Evolutionary conservation across 2,797 vertebrate genomes (phyloP).

Genomic region (Hoplostethus mediterraneus): DNA sequence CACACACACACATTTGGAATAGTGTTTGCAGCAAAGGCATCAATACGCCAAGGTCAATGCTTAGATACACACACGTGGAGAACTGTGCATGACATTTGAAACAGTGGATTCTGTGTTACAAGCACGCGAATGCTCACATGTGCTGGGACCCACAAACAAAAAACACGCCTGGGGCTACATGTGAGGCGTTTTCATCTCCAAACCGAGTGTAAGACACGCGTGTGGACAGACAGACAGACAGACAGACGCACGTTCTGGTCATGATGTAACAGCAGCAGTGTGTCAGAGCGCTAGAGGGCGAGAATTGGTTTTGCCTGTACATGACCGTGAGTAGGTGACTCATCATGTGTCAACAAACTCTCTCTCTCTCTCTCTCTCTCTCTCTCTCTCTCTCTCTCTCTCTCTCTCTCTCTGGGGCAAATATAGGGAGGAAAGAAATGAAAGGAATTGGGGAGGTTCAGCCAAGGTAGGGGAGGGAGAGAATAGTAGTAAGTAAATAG

Average conservation of each 20-base stretch:
- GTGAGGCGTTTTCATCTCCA: background rate
- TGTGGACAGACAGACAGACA: constrained; percentile 17
- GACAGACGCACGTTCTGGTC: background rate
- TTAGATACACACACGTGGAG: background rate
- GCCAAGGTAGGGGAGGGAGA: constrained; percentile 10
- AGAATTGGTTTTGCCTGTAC: constrained; percentile 59
- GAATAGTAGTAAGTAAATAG: background rate
- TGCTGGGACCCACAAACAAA: constrained; percentile 3
- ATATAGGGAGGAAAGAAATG: background rate
- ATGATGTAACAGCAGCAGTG: constrained; percentile 21
- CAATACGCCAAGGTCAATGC: too few relatives aligned
- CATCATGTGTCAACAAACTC: constrained; percentile 53
- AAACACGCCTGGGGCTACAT: background rate
- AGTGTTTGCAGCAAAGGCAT: background rate
- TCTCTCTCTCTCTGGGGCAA: constrained; percentile 19
- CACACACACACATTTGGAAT: background rate
- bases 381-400: constrained; percentile 7
- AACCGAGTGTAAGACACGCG: constrained; percentile 9
- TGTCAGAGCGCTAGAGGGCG: constrained; percentile 28
- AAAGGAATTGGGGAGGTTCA: constrained; percentile 9
- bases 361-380: background rate
- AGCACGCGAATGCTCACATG: background rate
- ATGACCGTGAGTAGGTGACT: constrained; percentile 61
- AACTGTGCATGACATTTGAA: background rate
- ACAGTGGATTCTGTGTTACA: background rate